Percentiles rank a stretch among this genome's conserved stretches.
Evolutionary conservation across 2,113 vertebrate genomes (phyloP).

Genomic region (Vulpes ferrilata): DNA sequence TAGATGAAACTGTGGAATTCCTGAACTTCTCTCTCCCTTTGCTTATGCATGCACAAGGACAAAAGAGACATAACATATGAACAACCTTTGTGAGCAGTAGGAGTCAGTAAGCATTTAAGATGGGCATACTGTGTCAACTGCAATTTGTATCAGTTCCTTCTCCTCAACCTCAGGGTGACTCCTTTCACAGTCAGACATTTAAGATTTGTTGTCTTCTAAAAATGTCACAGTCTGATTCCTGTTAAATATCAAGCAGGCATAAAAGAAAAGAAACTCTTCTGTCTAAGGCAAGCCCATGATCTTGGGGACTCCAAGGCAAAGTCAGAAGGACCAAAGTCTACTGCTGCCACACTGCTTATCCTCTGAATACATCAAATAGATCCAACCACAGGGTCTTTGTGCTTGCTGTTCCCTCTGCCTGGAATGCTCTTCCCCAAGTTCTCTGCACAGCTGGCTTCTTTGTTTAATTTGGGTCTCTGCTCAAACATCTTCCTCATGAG

Average conservation of each 20-base stretch:
- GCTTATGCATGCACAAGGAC: background rate
- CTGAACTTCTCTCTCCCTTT: background rate
- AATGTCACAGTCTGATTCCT: background rate
- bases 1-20: background rate
- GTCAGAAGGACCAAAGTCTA: background rate
- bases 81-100: background rate
- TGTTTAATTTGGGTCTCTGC: background rate
- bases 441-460: background rate
- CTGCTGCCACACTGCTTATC: background rate
- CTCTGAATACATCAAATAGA: background rate
- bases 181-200: background rate
- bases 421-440: background rate
- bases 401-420: background rate
- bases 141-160: background rate
- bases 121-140: background rate
- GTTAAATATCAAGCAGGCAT: background rate
- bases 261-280: background rate
- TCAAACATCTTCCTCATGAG: background rate
- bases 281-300: background rate
- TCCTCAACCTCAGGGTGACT: background rate
- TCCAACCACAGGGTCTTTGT: background rate
- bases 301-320: background rate
- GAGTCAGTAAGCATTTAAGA: background rate
- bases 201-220: slow-evolving; percentile 7
- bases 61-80: background rate